Base-by-base conservation (phyloP, 2,888 invertebrate species). In the Diaperis boleti region DNA sequence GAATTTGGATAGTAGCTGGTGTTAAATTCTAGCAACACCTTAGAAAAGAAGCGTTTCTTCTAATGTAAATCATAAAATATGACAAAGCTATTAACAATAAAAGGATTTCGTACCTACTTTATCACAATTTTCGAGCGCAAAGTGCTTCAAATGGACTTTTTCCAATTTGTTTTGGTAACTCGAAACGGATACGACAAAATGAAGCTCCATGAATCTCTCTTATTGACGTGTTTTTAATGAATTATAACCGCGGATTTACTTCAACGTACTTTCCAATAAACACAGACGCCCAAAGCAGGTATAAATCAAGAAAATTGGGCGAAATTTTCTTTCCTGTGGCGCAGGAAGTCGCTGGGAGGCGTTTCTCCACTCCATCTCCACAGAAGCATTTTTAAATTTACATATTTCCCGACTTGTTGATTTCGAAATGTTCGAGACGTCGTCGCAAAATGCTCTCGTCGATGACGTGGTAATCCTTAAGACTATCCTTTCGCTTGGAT, bases 241-340 rank as follows among this genome's bases (percentile, higher is more conserved):
- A 59, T 49, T 59, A 59, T 49, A 59, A 59, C 49, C 31, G n/a
- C 22, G 59, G 42, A 26, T 60, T 52, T 60, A 35, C 44, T 52
- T 45, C 22, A 52, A 54, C 54, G 45, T 62, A 62, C 56, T 60
- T 68, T 62, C 64, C 65, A 62, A 68, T 68, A 66, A 68, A 68
- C 68, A 62, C 49, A 52, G 54, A 44, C 55, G 60, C 55, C 57
- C 22, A 55, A 39, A 55, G 55, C 47, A 42, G 59, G 64, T 64
- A 64, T 61, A 64, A 68, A 66, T 62, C 64, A 64, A 45, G 54
- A 64, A 68, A 68, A 64, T 67, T 64, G 63, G 50, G 41, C 60
- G 55, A 57, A 68, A 68, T 65, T 65, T 64, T 42, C 61, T 49
- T 45, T 42, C 55, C 42, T 55, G 55, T 33, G 42, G 55, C 26